phyloP scores from a whole-genome alignment of 2,797 vertebrate species.

The Bradypodion ventrale region DNA sequence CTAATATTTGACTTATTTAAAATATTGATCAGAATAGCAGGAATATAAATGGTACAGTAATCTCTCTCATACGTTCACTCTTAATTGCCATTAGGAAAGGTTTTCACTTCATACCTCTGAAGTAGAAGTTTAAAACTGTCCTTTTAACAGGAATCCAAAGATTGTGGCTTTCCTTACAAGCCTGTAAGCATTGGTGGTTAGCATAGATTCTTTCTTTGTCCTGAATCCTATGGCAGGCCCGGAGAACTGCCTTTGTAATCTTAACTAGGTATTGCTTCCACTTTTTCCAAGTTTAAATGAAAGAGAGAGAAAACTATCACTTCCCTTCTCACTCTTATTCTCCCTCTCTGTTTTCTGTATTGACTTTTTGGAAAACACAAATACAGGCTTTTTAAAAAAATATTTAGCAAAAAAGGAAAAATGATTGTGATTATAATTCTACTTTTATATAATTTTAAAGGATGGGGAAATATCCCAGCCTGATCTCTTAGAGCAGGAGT shows the following conservation, averaged over 20 bases:
- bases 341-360: neutral
- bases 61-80: slow-evolving; percentile 43
- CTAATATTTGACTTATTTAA: slow-evolving; percentile 11
- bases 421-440: neutral
- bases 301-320: neutral
- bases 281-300: neutral
- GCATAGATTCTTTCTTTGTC: neutral
- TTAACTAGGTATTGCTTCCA: neutral
- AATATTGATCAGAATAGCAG: slow-evolving; percentile 43
- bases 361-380: neutral
- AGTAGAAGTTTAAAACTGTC: slow-evolving; percentile 35
- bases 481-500: too few species aligned
- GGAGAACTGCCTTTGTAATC: neutral
- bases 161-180: too few species aligned
- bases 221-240: neutral
- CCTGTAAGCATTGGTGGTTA: neutral
- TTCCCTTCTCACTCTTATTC: neutral
- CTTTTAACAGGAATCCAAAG: neutral
- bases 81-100: slow-evolving; percentile 33
- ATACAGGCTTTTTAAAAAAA: neutral
- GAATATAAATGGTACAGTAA: slow-evolving; percentile 36
- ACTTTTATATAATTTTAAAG: neutral
- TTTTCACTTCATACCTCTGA: slow-evolving; percentile 40
- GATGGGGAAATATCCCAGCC: too few species aligned
- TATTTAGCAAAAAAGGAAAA: neutral